phyloP scores from a whole-genome alignment of 1,140 invertebrate genomes.

The Lamellibrachia luymesi region DNA sequence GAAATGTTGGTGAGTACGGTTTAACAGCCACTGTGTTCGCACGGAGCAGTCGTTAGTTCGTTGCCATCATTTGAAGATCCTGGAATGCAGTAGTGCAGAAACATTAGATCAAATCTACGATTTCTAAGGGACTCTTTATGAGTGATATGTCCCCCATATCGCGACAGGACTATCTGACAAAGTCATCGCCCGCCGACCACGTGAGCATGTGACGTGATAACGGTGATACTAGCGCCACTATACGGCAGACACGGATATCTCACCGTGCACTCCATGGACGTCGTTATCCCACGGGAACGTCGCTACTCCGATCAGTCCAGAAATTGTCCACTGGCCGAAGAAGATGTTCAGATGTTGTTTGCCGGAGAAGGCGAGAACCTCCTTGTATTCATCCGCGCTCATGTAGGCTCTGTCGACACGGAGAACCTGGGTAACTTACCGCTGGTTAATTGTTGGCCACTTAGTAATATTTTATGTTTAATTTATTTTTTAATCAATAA shows the following conservation, averaged over 20 bases:
- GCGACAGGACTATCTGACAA: too few species aligned
- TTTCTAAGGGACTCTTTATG: too few species aligned
- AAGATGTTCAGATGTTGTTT: constrained; percentile 39
- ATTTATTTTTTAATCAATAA: neutral
- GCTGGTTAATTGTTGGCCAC: neutral
- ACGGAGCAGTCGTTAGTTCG: too few species aligned
- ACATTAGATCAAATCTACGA: too few species aligned
- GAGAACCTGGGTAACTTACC: neutral
- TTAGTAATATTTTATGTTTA: neutral
- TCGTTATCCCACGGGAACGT: constrained; percentile 53
- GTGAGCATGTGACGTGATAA: neutral
- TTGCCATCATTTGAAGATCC: too few species aligned
- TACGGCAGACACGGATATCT: neutral
- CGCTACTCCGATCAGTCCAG: constrained; percentile 41
- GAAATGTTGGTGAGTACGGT: too few species aligned
- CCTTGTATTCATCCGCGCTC: constrained; percentile 41
- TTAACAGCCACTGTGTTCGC: too few species aligned
- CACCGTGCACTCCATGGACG: constrained; percentile 35
- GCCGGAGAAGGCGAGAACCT: constrained; percentile 33
- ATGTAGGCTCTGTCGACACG: constrained; percentile 41
- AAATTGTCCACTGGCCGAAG: constrained; percentile 37
- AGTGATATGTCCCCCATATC: too few species aligned
- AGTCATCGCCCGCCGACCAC: too few species aligned
- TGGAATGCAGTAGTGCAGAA: too few species aligned
- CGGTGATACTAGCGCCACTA: neutral